phyloP scores from a whole-genome alignment of 2,888 invertebrate species.

The Stramonita haemastoma region DNA sequence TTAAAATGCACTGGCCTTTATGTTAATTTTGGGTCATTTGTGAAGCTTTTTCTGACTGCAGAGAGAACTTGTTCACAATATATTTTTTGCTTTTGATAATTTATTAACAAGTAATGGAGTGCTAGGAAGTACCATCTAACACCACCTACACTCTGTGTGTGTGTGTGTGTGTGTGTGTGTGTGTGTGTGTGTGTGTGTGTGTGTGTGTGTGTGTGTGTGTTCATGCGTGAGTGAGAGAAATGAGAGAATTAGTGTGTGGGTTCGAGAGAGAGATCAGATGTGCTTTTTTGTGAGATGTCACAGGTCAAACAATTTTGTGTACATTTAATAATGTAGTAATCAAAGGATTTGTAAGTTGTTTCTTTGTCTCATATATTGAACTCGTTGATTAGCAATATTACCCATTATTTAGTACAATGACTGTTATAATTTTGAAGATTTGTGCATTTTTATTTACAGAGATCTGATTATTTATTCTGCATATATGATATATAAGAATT shows the following conservation, averaged over 20 bases:
- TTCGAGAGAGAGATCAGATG: neutral
- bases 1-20: neutral
- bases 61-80: neutral
- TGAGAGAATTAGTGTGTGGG: too few relatives aligned
- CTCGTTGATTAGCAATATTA: conserved; percentile 21
- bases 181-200: neutral
- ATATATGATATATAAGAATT: neutral
- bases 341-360: neutral
- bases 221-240: too few relatives aligned
- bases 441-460: neutral
- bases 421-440: neutral
- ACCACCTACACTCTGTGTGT: neutral
- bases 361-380: neutral
- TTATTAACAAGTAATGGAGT: neutral
- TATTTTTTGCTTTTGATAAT: neutral
- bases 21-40: neutral
- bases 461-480: conserved; percentile 25
- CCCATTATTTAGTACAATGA: neutral
- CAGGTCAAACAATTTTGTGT: neutral
- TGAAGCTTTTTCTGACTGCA: neutral
- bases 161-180: neutral
- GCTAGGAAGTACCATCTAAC: neutral
- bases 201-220: neutral
- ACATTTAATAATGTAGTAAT: neutral
- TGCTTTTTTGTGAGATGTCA: neutral